Percentiles rank a stretch among this genome's conserved stretches.
These are phyloP conservation scores for Garra rufa DNA, from an alignment of 2,113 vertebrate species.

Conservation along the genomic window DNA sequence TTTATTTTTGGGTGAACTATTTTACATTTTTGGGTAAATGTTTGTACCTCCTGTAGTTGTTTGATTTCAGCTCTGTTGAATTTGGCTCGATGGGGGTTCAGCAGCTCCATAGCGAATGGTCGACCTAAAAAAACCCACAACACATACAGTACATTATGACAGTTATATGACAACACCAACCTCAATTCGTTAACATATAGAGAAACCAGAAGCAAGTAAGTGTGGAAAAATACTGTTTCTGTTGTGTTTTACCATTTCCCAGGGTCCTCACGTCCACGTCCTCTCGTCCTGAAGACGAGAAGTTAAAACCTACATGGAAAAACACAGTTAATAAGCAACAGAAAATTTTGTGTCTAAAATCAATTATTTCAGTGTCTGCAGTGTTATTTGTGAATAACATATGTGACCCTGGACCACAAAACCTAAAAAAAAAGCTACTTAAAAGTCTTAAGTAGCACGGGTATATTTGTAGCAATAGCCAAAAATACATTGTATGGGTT, in stretches of 20 bases:
- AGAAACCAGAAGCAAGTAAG: neutral
- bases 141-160: neutral
- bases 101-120: constrained; percentile 94
- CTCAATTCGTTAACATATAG: neutral
- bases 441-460: too few relatives aligned
- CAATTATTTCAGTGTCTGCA: neutral
- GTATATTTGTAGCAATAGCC: too few relatives aligned
- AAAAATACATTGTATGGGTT: too few relatives aligned
- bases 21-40: too few relatives aligned
- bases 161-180: neutral
- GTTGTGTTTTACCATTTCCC: constrained; percentile 85
- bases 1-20: too few relatives aligned
- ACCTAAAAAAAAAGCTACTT: too few relatives aligned
- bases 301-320: constrained; percentile 88
- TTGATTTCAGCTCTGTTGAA: constrained; percentile 82
- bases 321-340: too few relatives aligned
- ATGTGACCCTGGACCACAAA: too few relatives aligned
- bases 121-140: constrained; percentile 79
- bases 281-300: constrained; percentile 97
- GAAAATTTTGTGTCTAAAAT: neutral
- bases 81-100: constrained; percentile 86
- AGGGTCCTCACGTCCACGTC: constrained; percentile 97
- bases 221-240: neutral
- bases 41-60: constrained; percentile 87
- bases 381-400: neutral